Evolutionary conservation across 1,140 invertebrate genomes (phyloP), one percentile per base, ranked within the genome.

Genomic region (Branchinecta lindahli): DNA sequence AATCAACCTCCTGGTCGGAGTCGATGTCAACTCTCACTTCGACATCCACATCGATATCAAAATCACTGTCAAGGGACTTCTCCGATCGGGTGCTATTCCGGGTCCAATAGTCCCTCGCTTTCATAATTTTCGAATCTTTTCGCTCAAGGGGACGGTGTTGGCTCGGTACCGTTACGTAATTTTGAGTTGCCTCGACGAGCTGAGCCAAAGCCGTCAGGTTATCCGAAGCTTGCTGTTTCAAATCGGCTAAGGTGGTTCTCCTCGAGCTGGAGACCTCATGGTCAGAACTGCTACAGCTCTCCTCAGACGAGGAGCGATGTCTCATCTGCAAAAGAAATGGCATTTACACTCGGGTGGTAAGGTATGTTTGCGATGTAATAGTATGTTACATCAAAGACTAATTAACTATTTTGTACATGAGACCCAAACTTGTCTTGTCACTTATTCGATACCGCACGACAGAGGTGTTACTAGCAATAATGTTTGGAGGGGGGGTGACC

Each of bases 1-100:
- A 44, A 70, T 72, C 71, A 47, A 72, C 69, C 66, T 72, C 71
- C 7, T 68, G 71, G 46, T 72, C 71, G 1, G 70, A 70, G 21
- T 70, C 70, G 10, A 45, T 45, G 66, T 66, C 68, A 18, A 45
- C 68, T 67, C 67, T 66, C 12, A 47, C 45, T 67, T 45, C 65
- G 61, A 66, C 65, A 52, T 46, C 71, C 45, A 69, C 61, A 52
- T 18, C 68, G 46, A 69, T 67, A 61, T 61, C 52, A 61, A 12
- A 61, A 20, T 61, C 52, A 61, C 52, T 61, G 6, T 61, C 52
- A 12, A 15, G 52, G 18, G 52, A 61, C 18, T 61, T 61, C 52
- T 61, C 52, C 12, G 52, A 61, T 12, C 52, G 52, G 52, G 18
- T 61, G 18, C 52, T 61, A 61, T 61, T 61, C 52, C 52, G 12